Evolutionary conservation across 2,797 vertebrate genomes (phyloP).

Genomic region (Lepus oiostolus): DNA sequence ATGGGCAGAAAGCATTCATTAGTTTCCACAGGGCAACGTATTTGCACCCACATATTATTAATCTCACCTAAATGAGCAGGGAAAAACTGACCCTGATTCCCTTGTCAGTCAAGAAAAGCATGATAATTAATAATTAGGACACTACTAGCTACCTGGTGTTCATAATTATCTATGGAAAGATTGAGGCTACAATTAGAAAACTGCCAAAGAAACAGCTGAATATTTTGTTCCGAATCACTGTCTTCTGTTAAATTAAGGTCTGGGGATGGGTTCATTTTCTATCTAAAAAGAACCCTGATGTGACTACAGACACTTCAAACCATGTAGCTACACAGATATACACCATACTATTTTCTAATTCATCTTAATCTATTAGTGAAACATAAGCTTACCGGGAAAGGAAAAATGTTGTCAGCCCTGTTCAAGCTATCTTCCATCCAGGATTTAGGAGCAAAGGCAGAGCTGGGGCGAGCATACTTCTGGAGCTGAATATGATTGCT

Average conservation of each 20-base stretch:
- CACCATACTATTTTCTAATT: constrained; percentile 59
- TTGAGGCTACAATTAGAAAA: constrained; percentile 44
- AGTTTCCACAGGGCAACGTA: constrained; percentile 50
- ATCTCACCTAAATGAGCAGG: constrained; percentile 39
- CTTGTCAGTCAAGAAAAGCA: constrained; percentile 40
- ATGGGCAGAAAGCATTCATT: constrained; percentile 53
- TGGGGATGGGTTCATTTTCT: constrained; percentile 11
- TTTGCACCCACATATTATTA: background rate
- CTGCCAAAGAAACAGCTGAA: constrained; percentile 36
- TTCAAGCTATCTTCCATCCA: constrained; percentile 98
- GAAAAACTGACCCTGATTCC: constrained; percentile 47
- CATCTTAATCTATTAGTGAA: constrained; percentile 70
- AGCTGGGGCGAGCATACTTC: constrained; percentile 97
- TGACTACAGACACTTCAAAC: background rate
- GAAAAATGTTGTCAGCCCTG: constrained; percentile 96
- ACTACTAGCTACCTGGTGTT: constrained; percentile 56
- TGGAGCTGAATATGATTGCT: constrained; percentile 98
- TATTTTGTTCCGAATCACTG: constrained; percentile 51
- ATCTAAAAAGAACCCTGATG: constrained; percentile 33
- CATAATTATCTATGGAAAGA: constrained; percentile 63
- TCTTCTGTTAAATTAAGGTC: background rate
- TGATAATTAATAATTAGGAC: constrained; percentile 46
- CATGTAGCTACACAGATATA: constrained; percentile 36
- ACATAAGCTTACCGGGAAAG: constrained; percentile 95
- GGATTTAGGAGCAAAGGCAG: constrained; percentile 97